Evolutionary conservation across 1,140 invertebrate genomes (phyloP).

Genomic region (Formica selysi): DNA sequence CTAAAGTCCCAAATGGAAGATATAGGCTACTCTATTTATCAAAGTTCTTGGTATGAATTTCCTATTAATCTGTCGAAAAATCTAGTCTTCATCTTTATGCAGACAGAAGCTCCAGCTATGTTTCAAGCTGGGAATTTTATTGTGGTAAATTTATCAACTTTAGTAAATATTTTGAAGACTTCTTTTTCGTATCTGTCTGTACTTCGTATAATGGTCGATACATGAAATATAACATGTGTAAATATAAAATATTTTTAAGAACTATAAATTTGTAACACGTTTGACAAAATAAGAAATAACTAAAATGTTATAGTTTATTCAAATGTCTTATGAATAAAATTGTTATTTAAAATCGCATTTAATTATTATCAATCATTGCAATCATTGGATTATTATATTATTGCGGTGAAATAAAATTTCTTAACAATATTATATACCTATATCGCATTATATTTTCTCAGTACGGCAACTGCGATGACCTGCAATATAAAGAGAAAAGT

Average conservation of each 20-base stretch:
- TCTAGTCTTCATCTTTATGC: conserved; percentile 26
- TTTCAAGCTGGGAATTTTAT: conserved; percentile 48
- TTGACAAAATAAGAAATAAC: too few species aligned
- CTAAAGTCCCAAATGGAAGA: conserved; percentile 52
- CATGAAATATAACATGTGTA: not conserved
- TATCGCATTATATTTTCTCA: too few species aligned
- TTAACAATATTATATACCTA: too few species aligned
- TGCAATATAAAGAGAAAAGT: too few species aligned
- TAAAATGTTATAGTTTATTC: too few species aligned
- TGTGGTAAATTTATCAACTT: conserved; percentile 54
- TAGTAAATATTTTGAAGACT: conserved; percentile 50
- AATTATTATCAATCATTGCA: too few species aligned
- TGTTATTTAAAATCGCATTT: too few species aligned
- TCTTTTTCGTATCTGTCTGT: conserved; percentile 66
- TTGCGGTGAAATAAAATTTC: too few species aligned
- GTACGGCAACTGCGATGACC: too few species aligned
- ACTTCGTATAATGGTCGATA: conserved; percentile 57
- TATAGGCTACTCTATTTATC: conserved; percentile 25
- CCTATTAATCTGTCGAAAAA: not conserved
- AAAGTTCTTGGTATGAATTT: conserved; percentile 37
- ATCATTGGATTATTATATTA: too few species aligned
- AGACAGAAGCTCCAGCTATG: not conserved
- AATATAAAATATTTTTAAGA: not conserved
- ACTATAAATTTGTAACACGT: too few species aligned
- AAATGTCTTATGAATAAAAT: too few species aligned